These are phyloP conservation scores for Pangasianodon gigas DNA, from an alignment of 2,113 vertebrate species.

Conservation along the genomic window DNA sequence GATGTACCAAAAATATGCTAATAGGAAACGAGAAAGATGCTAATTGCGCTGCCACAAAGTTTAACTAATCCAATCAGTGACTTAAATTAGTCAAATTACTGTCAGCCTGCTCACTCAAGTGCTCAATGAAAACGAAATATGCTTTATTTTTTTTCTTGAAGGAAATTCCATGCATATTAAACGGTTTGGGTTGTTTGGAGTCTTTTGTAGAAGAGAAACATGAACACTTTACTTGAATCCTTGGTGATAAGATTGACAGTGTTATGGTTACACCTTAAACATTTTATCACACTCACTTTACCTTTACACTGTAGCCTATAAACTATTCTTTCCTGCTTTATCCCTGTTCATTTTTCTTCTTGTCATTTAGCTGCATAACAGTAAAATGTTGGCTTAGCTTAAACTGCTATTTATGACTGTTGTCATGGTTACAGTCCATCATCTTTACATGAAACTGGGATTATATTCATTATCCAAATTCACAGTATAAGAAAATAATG, in stretches of 20 bases:
- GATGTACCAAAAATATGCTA: slow-evolving; percentile 16
- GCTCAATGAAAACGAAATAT: not conserved
- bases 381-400: not conserved
- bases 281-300: not conserved
- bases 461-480: not conserved
- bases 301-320: not conserved
- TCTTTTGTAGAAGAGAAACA: not conserved
- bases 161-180: not conserved
- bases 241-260: not conserved
- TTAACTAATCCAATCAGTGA: slow-evolving; percentile 37
- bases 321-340: not conserved
- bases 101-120: slow-evolving; percentile 11
- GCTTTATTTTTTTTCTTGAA: not conserved
- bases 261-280: not conserved
- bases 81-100: slow-evolving; percentile 33
- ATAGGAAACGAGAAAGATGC: not conserved
- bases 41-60: slow-evolving; percentile 30
- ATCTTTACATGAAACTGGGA: not conserved
- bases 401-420: not conserved
- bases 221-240: not conserved
- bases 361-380: not conserved
- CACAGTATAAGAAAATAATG: not conserved
- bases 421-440: not conserved
- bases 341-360: not conserved
- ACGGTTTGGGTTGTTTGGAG: not conserved